These are phyloP conservation scores for Hycleus cichorii DNA, from an alignment of 1,140 invertebrate genomes.

Conservation along the genomic window DNA sequence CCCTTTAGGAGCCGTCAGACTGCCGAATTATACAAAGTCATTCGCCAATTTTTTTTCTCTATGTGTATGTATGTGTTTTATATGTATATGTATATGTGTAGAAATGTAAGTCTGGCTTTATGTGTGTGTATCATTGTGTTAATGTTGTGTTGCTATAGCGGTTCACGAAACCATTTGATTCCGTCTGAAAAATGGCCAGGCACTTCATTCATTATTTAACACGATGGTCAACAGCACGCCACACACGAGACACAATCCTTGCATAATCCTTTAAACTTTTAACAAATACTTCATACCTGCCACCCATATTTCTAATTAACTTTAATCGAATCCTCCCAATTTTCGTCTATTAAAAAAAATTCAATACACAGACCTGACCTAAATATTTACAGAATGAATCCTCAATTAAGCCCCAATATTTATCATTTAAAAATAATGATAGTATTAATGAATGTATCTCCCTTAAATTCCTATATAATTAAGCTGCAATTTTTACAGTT, in stretches of 20 bases:
- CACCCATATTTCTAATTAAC: too few species aligned
- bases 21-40: conserved; percentile 31
- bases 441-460: too few species aligned
- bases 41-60: conserved; percentile 29
- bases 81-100: too few species aligned
- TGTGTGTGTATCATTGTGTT: too few species aligned
- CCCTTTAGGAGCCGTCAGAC: conserved; percentile 32
- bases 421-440: too few species aligned
- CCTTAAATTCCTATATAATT: too few species aligned
- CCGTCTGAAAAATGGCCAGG: conserved; percentile 10
- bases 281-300: neutral
- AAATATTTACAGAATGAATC: conserved; percentile 6
- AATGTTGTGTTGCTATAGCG: conserved; percentile 7
- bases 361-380: neutral
- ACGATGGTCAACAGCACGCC: too few species aligned
- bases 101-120: too few species aligned
- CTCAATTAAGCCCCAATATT: conserved; percentile 4
- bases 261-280: conserved; percentile 5
- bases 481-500: too few species aligned
- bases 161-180: conserved; percentile 24
- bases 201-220: conserved; percentile 22
- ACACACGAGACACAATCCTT: conserved; percentile 12
- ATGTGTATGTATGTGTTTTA: too few species aligned
- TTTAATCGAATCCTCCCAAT: too few species aligned
- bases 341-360: too few species aligned